Evolutionary conservation across 2,888 invertebrate genomes (phyloP), one percentile per base, ranked within the genome.

Genomic region (Cordilura impudica): DNA sequence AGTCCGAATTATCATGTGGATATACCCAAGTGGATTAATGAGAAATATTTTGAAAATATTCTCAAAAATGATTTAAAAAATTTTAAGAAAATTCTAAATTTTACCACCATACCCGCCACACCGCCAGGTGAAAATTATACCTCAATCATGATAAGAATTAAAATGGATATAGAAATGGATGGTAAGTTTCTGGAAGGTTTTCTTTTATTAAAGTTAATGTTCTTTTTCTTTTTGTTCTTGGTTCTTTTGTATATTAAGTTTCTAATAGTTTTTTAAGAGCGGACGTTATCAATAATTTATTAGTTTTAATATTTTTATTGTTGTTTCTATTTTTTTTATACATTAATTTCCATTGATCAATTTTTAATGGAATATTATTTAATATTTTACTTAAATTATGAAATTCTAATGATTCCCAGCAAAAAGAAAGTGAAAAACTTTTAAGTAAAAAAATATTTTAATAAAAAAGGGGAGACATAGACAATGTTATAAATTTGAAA

Each of bases 101-200:
- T 88, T 51, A 83, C 83, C 1, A 83, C 85, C 4, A 86, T 86
- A 49, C 86, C 88, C 8, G 88, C 88, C 16, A 86, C 85, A 45
- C 85, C 86, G 2, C 86, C 86, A 0, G 89, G 88, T n/a, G 88
- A 89, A 77, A 87, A 88, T 72, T 89, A 85, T 67, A 86, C 87
- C 43, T 89, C 89, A 47, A 73, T 87, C 51, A 83, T 89, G 84
- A 82, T 87, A 76, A 86, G 89, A 79, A 84, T 87, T 51, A 82
- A 83, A 73, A 85, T 89, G 77, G 87, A 87, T 66, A 83, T 89
- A 54, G 85, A 88, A 84, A 82, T 89, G 81, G 84, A 86, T 84
- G 87, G 89, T 89, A 63, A 82, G 83, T 26, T 19, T 43, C 8
- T 29, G 10, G 16, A 71, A 21, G 43, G 1, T 63, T 21, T 19